A percentile compares a stretch with the other conserved stretches of the same genome.
These are phyloP conservation scores for Luidia sarsii DNA, from an alignment of 53 echinoderm and acorn worm species.

Conservation along the genomic window DNA sequence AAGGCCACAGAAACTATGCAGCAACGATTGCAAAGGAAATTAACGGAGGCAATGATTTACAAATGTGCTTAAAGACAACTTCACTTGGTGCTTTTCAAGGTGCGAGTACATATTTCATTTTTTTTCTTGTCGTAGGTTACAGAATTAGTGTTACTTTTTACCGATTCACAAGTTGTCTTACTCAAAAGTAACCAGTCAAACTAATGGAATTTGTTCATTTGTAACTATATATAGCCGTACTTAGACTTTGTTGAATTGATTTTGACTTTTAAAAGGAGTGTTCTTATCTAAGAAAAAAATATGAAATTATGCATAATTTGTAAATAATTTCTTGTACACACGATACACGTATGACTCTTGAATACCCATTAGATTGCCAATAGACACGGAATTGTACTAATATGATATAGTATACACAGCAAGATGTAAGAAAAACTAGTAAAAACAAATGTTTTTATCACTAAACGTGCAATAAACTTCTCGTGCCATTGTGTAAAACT, in stretches of 20 bases:
- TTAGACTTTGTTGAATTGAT: neutral
- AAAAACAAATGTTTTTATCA: slow-evolving; percentile 44
- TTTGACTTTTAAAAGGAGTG: slow-evolving; percentile 13
- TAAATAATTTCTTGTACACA: neutral
- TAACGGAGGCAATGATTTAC: neutral
- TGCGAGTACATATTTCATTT: neutral
- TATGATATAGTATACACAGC: no score
- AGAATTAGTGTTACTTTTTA: neutral
- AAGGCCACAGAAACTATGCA: slow-evolving; percentile 24
- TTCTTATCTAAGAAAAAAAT: neutral
- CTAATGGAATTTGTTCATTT: no score
- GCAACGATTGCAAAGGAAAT: neutral
- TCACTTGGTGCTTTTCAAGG: neutral
- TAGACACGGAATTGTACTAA: no score
- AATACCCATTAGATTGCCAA: no score
- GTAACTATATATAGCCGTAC: no score
- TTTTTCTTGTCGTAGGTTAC: no score
- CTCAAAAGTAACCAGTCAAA: no score
- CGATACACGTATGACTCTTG: neutral
- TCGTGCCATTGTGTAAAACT: slow-evolving; percentile 49
- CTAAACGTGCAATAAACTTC: slow-evolving; percentile 53
- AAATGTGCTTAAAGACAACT: no score
- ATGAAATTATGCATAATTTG: slow-evolving; percentile 16
- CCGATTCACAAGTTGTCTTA: neutral
- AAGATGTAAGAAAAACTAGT: slow-evolving; percentile 5